Conservation (phyloP, 1,140 invertebrate species). For the Cryptotermes secundus region DNA sequence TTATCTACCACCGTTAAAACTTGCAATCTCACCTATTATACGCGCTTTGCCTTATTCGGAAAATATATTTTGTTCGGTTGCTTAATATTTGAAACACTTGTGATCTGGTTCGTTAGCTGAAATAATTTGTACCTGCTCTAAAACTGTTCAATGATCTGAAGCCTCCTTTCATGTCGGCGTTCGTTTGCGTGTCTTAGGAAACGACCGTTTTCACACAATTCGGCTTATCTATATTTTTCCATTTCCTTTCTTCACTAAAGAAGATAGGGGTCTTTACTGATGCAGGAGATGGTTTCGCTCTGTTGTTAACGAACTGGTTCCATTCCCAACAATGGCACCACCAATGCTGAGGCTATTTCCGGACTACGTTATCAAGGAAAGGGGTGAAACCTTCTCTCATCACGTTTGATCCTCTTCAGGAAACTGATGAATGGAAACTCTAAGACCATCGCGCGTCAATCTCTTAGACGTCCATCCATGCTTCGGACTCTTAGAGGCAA, state of each 20-base stretch:
- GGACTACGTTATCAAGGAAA: conserved; percentile 7
- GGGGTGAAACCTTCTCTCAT: conserved; percentile 11
- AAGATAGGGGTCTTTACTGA: background rate
- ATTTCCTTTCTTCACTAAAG: background rate
- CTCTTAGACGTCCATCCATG: background rate
- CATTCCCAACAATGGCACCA: background rate
- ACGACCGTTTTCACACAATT: background rate
- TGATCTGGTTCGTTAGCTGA: too few species aligned
- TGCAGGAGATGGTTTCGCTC: background rate
- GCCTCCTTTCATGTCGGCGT: background rate
- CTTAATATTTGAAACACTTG: too few species aligned
- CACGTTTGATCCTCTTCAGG: conserved; percentile 3
- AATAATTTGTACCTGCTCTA: background rate
- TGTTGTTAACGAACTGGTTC: background rate
- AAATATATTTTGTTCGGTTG: too few species aligned
- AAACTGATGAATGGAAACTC: background rate
- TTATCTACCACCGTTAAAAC: too few species aligned
- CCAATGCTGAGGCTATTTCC: background rate
- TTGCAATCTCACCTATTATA: too few species aligned
- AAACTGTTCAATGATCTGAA: background rate
- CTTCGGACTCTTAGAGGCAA: background rate
- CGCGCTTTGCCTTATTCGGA: too few species aligned
- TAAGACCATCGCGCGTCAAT: background rate
- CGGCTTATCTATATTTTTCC: background rate
- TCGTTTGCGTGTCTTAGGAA: background rate